Evolutionary conservation across 2,797 vertebrate genomes (phyloP).

Genomic region (Spinibarbus caldwelli): DNA sequence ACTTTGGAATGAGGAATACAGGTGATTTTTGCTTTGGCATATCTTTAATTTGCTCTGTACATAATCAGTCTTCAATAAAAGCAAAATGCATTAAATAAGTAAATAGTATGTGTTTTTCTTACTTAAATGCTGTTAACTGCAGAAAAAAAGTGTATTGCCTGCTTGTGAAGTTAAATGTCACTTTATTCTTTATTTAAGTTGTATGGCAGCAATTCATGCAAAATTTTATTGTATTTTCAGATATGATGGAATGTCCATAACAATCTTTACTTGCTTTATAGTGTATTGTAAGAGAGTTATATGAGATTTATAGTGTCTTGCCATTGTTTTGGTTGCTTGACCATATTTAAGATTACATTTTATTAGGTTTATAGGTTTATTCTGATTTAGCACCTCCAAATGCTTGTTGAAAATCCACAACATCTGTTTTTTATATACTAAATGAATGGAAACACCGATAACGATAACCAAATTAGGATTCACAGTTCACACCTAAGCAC

Average conservation of each 20-base stretch:
- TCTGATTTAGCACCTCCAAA: no score
- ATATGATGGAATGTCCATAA: background rate
- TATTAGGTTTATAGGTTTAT: background rate
- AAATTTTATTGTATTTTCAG: background rate
- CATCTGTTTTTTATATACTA: background rate
- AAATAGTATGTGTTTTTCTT: background rate
- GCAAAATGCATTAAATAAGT: background rate
- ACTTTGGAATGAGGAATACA: background rate
- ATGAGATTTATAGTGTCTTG: background rate
- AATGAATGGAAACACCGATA: background rate
- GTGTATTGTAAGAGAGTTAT: background rate
- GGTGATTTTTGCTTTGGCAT: background rate
- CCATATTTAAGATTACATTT: background rate
- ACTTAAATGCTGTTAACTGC: background rate
- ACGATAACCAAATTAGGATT: background rate
- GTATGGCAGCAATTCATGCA: background rate
- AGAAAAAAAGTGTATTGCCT: background rate
- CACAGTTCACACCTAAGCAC: background rate
- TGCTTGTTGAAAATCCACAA: no score
- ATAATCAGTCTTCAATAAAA: slow-evolving; percentile 33
- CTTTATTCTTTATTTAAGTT: background rate
- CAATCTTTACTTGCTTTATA: background rate
- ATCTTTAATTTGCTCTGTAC: slow-evolving; percentile 7
- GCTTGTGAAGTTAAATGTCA: background rate
- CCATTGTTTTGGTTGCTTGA: background rate